These are phyloP conservation scores for Drosophila paranaensis DNA, from an alignment of 2,888 invertebrate genomes.

Conservation along the genomic window DNA sequence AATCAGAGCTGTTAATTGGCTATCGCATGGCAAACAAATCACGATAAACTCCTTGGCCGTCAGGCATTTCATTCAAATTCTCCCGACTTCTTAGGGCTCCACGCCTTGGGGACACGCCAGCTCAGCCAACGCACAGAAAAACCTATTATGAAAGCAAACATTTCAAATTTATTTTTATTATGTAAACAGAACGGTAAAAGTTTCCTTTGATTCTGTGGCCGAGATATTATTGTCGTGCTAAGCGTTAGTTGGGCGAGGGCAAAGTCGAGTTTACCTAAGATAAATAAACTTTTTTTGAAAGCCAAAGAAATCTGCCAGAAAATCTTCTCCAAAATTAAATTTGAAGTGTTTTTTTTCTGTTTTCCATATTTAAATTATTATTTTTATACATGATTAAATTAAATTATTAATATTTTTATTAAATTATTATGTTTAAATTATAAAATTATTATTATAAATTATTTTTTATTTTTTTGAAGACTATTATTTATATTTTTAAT, in stretches of 20 bases:
- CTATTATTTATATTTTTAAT: too few species aligned
- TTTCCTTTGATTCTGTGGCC: neutral
- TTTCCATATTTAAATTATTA: too few species aligned
- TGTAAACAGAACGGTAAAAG: neutral
- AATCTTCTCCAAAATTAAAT: too few species aligned
- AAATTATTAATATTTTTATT: too few species aligned
- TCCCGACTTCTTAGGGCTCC: neutral
- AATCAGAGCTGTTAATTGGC: constrained; percentile 7
- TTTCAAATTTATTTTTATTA: neutral
- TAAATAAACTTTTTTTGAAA: neutral
- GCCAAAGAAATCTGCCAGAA: neutral
- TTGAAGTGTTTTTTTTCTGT: too few species aligned
- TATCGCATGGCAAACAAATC: constrained; percentile 2
- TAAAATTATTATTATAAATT: too few species aligned
- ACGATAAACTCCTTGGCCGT: neutral
- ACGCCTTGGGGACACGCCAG: neutral
- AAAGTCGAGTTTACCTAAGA: neutral
- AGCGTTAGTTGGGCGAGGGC: neutral
- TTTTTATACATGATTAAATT: too few species aligned
- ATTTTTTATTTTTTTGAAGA: too few species aligned
- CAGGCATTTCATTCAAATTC: neutral
- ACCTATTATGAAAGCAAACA: constrained; percentile 2
- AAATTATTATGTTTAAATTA: too few species aligned
- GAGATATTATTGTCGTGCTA: neutral
- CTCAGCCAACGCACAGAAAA: neutral